Percentiles rank a stretch among this genome's conserved stretches.
Conservation (phyloP, 2,113 vertebrate genomes). For the Pardalotus punctatus region DNA sequence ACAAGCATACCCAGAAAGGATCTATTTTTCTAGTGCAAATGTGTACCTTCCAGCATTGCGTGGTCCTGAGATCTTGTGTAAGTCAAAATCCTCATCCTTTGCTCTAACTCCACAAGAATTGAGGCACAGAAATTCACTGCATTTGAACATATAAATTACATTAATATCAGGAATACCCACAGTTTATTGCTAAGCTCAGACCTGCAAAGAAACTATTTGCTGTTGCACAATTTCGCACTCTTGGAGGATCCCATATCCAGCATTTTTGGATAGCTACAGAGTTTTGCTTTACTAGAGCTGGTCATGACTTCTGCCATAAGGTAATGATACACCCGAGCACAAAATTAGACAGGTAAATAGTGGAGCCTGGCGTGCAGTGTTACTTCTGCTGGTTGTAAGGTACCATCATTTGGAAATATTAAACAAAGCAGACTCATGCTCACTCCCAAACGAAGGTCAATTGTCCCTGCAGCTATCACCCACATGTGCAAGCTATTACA, state of each 20-base stretch:
- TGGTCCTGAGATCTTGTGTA: background rate
- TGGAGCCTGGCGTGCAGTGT: slow-evolving; percentile 23
- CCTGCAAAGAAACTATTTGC: background rate
- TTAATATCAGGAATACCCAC: background rate
- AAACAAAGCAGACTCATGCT: slow-evolving; percentile 45
- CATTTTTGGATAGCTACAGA: background rate
- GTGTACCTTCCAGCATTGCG: fast-evolving
- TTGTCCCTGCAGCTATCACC: slow-evolving; percentile 22
- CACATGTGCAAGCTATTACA: slow-evolving; percentile 81
- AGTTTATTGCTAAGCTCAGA: background rate
- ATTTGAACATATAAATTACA: background rate
- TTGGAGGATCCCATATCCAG: fast-evolving
- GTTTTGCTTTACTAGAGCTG: background rate
- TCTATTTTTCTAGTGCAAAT: background rate
- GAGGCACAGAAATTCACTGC: background rate
- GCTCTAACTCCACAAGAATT: background rate
- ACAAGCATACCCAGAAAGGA: background rate
- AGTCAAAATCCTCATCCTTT: background rate
- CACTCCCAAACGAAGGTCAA: slow-evolving; percentile 19
- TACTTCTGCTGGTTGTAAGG: slow-evolving; percentile 48
- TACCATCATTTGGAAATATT: slow-evolving; percentile 53
- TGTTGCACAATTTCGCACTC: background rate
- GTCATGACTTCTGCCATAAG: background rate
- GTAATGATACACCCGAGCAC: background rate
- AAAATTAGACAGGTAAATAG: background rate